Base-by-base conservation (phyloP, 2,888 invertebrate species). In the Eupithecia centaureata region DNA sequence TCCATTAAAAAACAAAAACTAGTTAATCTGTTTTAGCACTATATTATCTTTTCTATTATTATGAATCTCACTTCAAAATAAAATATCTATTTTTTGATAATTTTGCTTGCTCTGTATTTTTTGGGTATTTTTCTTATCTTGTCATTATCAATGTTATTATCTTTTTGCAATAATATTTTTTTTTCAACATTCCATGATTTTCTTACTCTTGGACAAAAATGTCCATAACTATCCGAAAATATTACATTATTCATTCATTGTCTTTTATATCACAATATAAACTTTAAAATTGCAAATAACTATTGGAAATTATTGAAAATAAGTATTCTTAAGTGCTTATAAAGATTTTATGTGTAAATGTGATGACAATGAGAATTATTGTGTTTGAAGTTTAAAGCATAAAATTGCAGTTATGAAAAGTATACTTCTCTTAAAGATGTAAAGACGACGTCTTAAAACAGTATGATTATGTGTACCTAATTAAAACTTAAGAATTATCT, bases 231-330 rank as follows among this genome's bases (percentile, higher is more conserved):
- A 42, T 18, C 42, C 0, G 27, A 52, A 52, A 52, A 52, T 52
- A 52, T 27, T 15, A 52, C 52, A 27, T 52, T 33, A 33, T 33
- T 33, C 12, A 27, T 27, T 15, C 13, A 27, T 10, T 7, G 27
- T 10, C 30, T 15, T 30, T 5, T 27, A 30, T 12, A 30, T 30
- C 28, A 54, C 8, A 54, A 30, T 52, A 54, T 30, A 12, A 22
- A 2, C 30, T 5, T 4, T 30, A 22, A 0, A 15, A 33, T 5
- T 22, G 30, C 18, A 57, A 57, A 57, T 57, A 15, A 18, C 18
- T 91, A 92, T 92, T 92, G 91, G 91, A 92, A 92, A 92, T 91
- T 87, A 88, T 87, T 90, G 74, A 47, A 47, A 47, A 47, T 92
- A 91, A 90, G 91, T 92, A 91, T 92, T 92, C 90, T 88, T 89